Evolutionary conservation across 1,140 invertebrate genomes (phyloP), one percentile per base, ranked within the genome.

Genomic region (Panagrolaimus sp.): DNA sequence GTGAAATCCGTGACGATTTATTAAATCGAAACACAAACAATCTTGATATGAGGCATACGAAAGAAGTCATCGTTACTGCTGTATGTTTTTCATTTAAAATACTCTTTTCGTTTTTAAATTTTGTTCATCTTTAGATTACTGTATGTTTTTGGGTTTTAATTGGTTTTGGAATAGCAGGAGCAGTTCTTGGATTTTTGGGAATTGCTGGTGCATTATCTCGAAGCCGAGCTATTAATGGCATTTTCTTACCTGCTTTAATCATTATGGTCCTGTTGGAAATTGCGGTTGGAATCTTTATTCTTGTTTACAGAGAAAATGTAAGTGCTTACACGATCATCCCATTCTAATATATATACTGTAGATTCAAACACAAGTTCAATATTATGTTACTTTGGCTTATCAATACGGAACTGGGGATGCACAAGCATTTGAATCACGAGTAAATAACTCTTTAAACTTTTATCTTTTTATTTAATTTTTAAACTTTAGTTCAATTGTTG

Each of bases 121-220:
- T 52, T 12, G 17, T 52, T 21, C 12, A 43, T 44, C 45, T 68
- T n/a, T 26, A 73, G 72, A 66, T 66, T 43, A 17, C 43, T 7
- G 46, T 72, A 21, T n/a, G 28, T 28, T 76, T 73, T 43, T 73
- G 74, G 74, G 32, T 68, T 38, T 15, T 73, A 26, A 44, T 73
- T 14, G 74, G 74, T n/a, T 43, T 76, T 12, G 32, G 28, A 21
- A 43, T 64, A 14, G 58, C 63, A 9, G 26, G 71, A 12, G 24
- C 46, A 9, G 5, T 75, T 38, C 14, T 73, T 26, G 63, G 72
- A 15, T 48, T 73, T n/a, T 24, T 76, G 17, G 72, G 72, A 32
- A 74, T 73, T 26, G n/a, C 43, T 21, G 68, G 44, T 9, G 43
- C 24, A 8, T 21, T 63, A 28, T 55, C 68, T 32, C 45, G 43